These are phyloP conservation scores for Ypsolopha scabrella DNA, from an alignment of 2,888 invertebrate genomes.

Conservation along the genomic window DNA sequence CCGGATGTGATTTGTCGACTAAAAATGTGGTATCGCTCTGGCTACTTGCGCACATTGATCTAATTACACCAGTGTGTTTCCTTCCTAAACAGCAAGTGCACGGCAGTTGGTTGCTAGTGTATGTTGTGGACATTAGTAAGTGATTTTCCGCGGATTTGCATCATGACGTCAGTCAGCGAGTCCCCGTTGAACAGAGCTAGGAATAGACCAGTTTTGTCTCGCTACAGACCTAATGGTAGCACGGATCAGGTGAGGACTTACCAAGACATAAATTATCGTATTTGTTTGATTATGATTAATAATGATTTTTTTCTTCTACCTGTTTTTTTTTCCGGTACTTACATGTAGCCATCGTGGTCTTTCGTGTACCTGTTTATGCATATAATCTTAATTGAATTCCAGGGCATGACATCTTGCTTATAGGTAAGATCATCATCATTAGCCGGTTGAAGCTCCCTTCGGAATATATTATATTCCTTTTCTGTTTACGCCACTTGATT, in stretches of 20 bases:
- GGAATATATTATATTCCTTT: too few species aligned
- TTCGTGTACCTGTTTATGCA: too few species aligned
- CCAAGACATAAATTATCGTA: too few species aligned
- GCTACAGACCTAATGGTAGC: constrained; percentile 40
- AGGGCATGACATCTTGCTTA: too few species aligned
- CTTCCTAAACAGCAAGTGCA: constrained; percentile 33
- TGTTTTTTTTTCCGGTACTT: too few species aligned
- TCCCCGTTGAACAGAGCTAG: constrained; percentile 49
- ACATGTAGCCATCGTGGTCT: too few species aligned
- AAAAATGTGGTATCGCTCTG: constrained; percentile 61
- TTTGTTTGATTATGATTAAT: too few species aligned
- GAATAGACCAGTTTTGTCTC: constrained; percentile 53
- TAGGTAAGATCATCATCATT: too few species aligned
- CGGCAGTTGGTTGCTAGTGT: constrained; percentile 13
- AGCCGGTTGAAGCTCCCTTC: too few species aligned
- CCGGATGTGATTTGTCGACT: constrained; percentile 69
- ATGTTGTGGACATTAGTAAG: not conserved
- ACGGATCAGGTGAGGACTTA: constrained; percentile 46
- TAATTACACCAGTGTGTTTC: constrained; percentile 57
- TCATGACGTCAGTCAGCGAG: constrained; percentile 53
- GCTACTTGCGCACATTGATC: constrained; percentile 39
- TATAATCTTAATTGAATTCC: too few species aligned
- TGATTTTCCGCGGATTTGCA: constrained; percentile 6
- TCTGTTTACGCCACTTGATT: too few species aligned
- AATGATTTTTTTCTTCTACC: too few species aligned